Percentiles rank a stretch among this genome's conserved stretches.
These are phyloP conservation scores for Corynorhinus townsendii DNA, from an alignment of 2,113 vertebrate genomes.

Conservation along the genomic window DNA sequence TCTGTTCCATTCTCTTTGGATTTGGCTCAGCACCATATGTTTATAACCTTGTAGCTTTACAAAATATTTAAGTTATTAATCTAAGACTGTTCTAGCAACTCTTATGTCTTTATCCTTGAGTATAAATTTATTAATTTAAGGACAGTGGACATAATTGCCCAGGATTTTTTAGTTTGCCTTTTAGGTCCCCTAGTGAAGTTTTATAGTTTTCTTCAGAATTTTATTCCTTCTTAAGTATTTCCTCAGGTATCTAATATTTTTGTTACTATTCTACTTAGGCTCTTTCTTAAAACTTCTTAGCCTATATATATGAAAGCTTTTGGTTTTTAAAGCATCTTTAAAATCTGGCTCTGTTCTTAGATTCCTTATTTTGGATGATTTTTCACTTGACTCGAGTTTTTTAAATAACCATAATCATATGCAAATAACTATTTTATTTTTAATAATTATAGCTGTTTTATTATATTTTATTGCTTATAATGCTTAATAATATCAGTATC, in stretches of 20 bases:
- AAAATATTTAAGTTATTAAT: background rate
- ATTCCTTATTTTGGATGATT: constrained; percentile 17
- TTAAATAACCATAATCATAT: background rate
- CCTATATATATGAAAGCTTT: background rate
- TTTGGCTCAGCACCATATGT: background rate
- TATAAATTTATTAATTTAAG: background rate
- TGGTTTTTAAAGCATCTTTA: background rate
- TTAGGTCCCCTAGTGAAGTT: background rate
- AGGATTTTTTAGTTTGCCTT: background rate
- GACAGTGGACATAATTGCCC: background rate
- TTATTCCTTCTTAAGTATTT: constrained; percentile 10
- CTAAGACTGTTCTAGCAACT: background rate
- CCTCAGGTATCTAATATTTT: background rate
- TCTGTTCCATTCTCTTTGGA: background rate
- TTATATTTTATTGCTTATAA: constrained; percentile 23
- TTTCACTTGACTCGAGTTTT: background rate
- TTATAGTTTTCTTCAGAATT: background rate
- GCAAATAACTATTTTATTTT: constrained; percentile 2
- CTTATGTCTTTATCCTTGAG: background rate
- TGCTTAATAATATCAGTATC: background rate
- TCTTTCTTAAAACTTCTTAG: background rate
- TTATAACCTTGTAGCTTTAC: background rate
- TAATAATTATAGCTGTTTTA: background rate
- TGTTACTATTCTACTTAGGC: background rate
- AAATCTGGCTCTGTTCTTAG: background rate